These are phyloP conservation scores for Acanthosepion lycidas DNA, from an alignment of 2,888 invertebrate species.

Conservation along the genomic window DNA sequence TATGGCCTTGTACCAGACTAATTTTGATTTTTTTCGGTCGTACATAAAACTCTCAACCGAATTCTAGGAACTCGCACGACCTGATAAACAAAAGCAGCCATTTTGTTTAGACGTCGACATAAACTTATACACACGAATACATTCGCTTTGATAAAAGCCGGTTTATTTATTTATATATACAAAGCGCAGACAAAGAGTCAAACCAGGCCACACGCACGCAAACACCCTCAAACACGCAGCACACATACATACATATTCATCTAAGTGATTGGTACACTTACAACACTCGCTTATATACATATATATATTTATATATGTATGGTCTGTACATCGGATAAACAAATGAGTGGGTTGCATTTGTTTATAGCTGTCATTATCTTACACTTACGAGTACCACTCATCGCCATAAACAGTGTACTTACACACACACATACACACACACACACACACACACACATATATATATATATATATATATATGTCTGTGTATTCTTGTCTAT, in stretches of 20 bases:
- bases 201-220: not conserved
- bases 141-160: conserved; percentile 4
- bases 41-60: not conserved
- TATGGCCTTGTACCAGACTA: too few relatives aligned
- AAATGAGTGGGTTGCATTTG: too few relatives aligned
- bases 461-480: too few relatives aligned
- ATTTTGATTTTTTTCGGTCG: too few relatives aligned
- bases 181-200: not conserved
- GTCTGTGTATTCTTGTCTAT: not conserved
- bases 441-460: too few relatives aligned
- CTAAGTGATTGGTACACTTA: not conserved
- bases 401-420: not conserved
- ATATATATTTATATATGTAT: too few relatives aligned
- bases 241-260: not conserved
- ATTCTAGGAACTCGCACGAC: not conserved
- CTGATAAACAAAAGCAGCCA: not conserved
- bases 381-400: too few relatives aligned
- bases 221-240: not conserved
- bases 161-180: conserved; percentile 33
- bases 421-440: not conserved
- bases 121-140: conserved; percentile 20
- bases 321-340: too few relatives aligned
- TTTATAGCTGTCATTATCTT: too few relatives aligned
- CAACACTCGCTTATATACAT: not conserved
- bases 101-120: not conserved